Evolutionary conservation across 1,140 invertebrate genomes (phyloP).

Genomic region (Augochlora pura): DNA sequence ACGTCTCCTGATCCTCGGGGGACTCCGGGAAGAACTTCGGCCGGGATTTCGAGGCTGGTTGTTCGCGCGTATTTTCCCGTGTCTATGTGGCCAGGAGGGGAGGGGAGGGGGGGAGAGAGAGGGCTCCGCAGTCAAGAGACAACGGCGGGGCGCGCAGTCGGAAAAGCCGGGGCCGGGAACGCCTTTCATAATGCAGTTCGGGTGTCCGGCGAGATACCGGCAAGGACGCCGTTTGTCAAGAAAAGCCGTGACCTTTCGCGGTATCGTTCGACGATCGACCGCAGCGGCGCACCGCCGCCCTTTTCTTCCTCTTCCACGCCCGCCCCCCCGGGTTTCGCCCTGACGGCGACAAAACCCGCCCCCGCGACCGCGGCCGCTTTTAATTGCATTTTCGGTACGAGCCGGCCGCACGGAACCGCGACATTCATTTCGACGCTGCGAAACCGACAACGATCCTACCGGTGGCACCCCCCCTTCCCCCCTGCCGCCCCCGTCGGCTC

Average conservation of each 20-base stretch:
- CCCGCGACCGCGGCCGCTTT: no score
- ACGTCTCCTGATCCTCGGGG: background rate
- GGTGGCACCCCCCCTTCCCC: no score
- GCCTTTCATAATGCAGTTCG: conserved; percentile 18
- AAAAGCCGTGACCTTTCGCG: conserved; percentile 48
- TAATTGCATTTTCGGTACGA: background rate
- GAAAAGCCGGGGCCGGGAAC: conserved; percentile 8
- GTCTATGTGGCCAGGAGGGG: background rate
- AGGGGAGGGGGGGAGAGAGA: no score
- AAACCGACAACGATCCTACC: background rate
- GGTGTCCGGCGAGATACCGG: background rate
- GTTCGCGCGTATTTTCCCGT: conserved; percentile 14
- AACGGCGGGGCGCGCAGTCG: background rate
- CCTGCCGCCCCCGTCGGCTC: no score
- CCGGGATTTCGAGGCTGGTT: conserved; percentile 18
- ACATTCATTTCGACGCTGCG: background rate
- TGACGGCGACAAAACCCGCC: no score
- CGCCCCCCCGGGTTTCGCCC: no score
- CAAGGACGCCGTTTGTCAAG: conserved; percentile 45
- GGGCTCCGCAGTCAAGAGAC: background rate
- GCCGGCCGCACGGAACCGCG: background rate
- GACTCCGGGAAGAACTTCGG: conserved; percentile 8
- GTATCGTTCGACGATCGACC: conserved; percentile 19
- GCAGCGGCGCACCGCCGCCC: background rate
- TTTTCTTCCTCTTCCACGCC: background rate